These are phyloP conservation scores for Triplophysa tibetana DNA, from an alignment of 2,113 vertebrate species.

Conservation along the genomic window DNA sequence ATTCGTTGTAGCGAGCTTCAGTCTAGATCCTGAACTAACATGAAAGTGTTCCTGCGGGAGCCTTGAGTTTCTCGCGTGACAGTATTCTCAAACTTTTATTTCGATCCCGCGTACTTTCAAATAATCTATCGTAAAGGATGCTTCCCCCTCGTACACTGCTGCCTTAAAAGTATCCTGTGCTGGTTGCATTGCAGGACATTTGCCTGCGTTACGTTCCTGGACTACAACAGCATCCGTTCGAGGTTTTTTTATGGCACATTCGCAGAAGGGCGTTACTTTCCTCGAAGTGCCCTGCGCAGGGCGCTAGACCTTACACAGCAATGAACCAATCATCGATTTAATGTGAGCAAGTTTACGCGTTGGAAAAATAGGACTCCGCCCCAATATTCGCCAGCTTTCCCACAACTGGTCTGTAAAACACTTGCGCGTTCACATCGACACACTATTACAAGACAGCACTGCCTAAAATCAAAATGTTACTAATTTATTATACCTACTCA, in stretches of 20 bases:
- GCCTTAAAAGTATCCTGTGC: not conserved
- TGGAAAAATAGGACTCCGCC: slow-evolving; percentile 31
- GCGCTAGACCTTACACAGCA: not conserved
- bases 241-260: slow-evolving; percentile 6
- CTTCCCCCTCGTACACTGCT: not conserved
- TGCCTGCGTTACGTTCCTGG: not conserved
- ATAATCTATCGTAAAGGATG: not conserved
- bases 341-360: not conserved
- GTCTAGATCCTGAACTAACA: not conserved
- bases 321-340: not conserved
- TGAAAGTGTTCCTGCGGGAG: not conserved
- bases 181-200: not conserved
- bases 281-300: slow-evolving; percentile 2
- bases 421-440: not conserved
- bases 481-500: no score
- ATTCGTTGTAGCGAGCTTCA: not conserved
- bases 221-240: not conserved
- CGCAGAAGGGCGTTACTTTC: slow-evolving; percentile 12
- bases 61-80: not conserved
- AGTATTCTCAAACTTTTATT: not conserved
- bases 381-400: slow-evolving; percentile 9
- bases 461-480: not conserved
- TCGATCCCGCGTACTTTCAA: not conserved
- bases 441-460: not conserved
- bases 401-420: not conserved